Percentiles rank a stretch among this genome's conserved stretches.
Evolutionary conservation across 2,113 vertebrate species (phyloP).

Genomic region (Hydrochoerus hydrochaeris): DNA sequence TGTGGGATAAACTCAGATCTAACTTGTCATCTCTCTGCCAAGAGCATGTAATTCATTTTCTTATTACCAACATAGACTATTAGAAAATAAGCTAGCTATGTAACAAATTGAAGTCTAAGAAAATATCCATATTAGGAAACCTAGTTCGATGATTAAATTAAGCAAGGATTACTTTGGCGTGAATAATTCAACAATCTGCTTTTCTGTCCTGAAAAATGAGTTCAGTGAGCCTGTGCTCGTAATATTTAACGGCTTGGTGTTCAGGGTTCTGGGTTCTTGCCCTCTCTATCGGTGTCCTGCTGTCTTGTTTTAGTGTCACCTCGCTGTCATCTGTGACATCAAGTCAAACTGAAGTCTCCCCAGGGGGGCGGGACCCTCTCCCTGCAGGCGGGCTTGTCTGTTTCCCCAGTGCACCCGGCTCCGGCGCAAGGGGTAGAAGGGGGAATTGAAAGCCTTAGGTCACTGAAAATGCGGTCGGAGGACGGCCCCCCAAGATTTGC

Average conservation of each 20-base stretch:
- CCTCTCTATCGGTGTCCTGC: background rate
- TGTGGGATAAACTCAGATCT: conserved; percentile 79
- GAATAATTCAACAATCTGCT: conserved; percentile 84
- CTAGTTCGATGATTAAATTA: conserved; percentile 80
- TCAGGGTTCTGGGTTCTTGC: conserved; percentile 33
- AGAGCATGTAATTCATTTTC: conserved; percentile 78
- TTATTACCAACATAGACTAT: conserved; percentile 80
- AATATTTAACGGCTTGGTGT: conserved; percentile 74
- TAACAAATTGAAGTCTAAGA: conserved; percentile 80
- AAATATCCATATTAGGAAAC: conserved; percentile 83
- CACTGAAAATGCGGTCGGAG: background rate
- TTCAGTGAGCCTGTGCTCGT: conserved; percentile 73
- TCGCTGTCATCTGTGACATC: background rate
- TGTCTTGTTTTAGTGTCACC: conserved; percentile 43
- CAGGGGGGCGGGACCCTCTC: background rate
- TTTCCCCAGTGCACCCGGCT: background rate
- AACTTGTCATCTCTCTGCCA: conserved; percentile 78
- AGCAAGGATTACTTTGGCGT: conserved; percentile 81
- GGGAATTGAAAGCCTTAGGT: background rate
- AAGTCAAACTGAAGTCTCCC: background rate
- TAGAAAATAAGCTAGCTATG: conserved; percentile 82
- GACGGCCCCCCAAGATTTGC: background rate
- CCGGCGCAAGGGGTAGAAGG: background rate
- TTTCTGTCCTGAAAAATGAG: conserved; percentile 79
- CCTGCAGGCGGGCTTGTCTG: background rate